Conservation (phyloP, 2,797 vertebrate genomes). For the Sciaenops ocellatus region DNA sequence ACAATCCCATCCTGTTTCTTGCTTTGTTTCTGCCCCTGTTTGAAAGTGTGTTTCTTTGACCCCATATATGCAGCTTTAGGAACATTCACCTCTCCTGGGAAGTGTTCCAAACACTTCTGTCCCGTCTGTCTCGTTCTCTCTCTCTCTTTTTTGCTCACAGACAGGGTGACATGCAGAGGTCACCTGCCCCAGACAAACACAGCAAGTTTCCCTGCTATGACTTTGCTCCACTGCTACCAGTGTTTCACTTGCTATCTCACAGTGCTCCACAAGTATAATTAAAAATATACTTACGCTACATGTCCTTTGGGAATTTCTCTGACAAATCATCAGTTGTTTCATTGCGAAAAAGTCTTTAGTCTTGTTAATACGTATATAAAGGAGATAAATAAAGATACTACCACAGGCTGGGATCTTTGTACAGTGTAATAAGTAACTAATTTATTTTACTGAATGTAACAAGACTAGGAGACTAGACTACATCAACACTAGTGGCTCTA, state of each 20-base stretch:
- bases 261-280: constrained; percentile 5
- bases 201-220: constrained; percentile 57
- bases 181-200: constrained; percentile 53
- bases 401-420: background rate
- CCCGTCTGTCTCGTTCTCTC: constrained; percentile 27
- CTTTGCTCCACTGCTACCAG: constrained; percentile 41
- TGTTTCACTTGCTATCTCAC: constrained; percentile 19
- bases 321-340: background rate
- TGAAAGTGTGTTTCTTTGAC: constrained; percentile 20
- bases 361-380: background rate
- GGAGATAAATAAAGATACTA: background rate
- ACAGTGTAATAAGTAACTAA: background rate
- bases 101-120: constrained; percentile 51
- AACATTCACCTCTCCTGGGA: constrained; percentile 58
- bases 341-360: background rate
- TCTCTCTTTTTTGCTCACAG: constrained; percentile 6
- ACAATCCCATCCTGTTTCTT: background rate
- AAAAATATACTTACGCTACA: constrained; percentile 6
- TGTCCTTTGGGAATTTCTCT: background rate
- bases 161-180: constrained; percentile 64
- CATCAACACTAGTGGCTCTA: background rate
- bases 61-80: constrained; percentile 37
- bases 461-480: background rate
- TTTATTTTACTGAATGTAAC: background rate
- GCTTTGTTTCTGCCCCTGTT: background rate